Base-by-base conservation (phyloP, 1,140 invertebrate species). In the Caenorhabditis remanei region DNA sequence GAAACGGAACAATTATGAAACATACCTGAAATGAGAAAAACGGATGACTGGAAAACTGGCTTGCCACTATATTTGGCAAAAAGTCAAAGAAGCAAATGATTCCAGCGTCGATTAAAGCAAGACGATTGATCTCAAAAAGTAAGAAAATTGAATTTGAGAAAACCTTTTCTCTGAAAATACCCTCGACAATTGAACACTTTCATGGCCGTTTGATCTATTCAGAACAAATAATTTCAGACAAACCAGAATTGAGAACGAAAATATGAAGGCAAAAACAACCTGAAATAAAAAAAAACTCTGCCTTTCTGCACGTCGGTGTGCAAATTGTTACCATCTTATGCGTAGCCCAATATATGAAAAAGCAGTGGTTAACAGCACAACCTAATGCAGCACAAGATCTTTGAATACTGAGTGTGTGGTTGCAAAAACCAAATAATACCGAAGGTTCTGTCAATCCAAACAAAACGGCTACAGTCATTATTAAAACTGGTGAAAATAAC, bases 391-490 rank as follows among this genome's bases (percentile, higher is more conserved):
- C 40, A 24, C 71, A 79, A 24, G n/a, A 24, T 43, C 21, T 11
- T 13, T 46, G 71, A 79, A 79, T 79, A 24, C 1, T 43, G 3
- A 79, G 40, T 0, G 50, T 16, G 19, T 21, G 53, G 0, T 79
- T n/a, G 71, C 71, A 79, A 8, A 79, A 50, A 24, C 32, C 71
- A 50, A 8, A 79, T 13, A 79, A n/a, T 19, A 79, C 71, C 4
- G 53, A 3, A 6, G 6, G 1, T 24, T 79, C 71, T 2, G 7
- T 9, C 13, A 50, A 24, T 4, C 71, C 71, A 32, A 50, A 50
- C 8, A 32, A 13, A 9, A 79, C 5, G 13, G 67, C 40, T 0
- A 50, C 4, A 46, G 53, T 43, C 13, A 79, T 16, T 7, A 71
- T 4, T 1, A 71, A 8, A 5, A 24, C 16, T 8, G 14, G 2